Evolutionary conservation across 2,888 invertebrate species (phyloP), one percentile per base, ranked within the genome.

Genomic region (Brachypalpus laphriformis): DNA sequence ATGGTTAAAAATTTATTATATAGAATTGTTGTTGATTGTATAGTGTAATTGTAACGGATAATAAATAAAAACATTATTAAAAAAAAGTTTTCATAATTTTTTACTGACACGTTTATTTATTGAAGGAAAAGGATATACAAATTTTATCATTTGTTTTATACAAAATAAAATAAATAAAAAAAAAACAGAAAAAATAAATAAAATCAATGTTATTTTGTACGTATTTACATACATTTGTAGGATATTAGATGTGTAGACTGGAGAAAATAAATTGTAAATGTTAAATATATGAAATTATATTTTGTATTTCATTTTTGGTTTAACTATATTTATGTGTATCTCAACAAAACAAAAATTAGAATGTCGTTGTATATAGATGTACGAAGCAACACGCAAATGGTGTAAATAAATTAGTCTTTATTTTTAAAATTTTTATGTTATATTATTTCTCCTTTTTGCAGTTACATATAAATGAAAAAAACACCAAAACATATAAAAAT

Each of bases 1-100:
- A 77, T 47, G 71, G 51, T 85, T 80, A 81, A 54, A 82, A 75
- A 82, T 71, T 82, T 82, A 82, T 86, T 77, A 75, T 75, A 86
- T 77, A 78, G 76, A 74, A 82, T 86, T 86, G 86, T 86, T 86
- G 86, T 86, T 86, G 76, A 82, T 86, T 86, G 86, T 86, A 82
- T 86, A 82, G 82, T 81, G 82, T 78, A 82, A 68, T 65, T 77
- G 77, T 82, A 86, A 86, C 49, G 76, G 82, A 86, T 77, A 86
- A 86, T 77, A 86, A 86, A 86, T 65, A 72, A 66, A 76, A 77
- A 56, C 16, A 70, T 49, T 49, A 85, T 51, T 49, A 81, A 51
- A 34, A 54, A 61, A 57, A 83, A 70, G 74, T 83, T 83, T 83
- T 83, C 83, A 83, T 83, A 83, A 80, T 83, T 83, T 83, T 85